These are phyloP conservation scores for Tenthredo amoena DNA, from an alignment of 2,888 invertebrate genomes.

Conservation along the genomic window DNA sequence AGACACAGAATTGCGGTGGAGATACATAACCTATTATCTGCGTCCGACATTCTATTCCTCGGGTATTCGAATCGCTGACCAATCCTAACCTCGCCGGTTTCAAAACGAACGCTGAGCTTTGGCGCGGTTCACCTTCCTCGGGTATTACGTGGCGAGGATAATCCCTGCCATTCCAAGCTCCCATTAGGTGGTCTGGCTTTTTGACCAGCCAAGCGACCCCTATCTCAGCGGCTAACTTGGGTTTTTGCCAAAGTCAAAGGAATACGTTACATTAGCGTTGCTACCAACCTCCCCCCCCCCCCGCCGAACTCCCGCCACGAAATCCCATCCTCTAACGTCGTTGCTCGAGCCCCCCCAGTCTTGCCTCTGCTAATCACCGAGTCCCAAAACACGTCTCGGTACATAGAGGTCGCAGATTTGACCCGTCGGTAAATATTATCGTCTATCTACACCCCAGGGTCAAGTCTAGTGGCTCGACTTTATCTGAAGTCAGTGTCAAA, in stretches of 20 bases:
- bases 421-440: slow-evolving; percentile 16
- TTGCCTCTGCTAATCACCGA: not conserved
- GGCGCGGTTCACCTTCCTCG: slow-evolving; percentile 26
- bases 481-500: not conserved
- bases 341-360: not conserved
- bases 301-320: not conserved
- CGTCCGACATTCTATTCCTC: not conserved
- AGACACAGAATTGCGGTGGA: too few relatives aligned
- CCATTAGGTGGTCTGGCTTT: slow-evolving; percentile 51
- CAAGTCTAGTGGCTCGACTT: not conserved
- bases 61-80: not conserved
- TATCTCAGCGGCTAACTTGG: slow-evolving; percentile 43
- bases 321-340: not conserved
- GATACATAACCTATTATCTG: not conserved
- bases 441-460: not conserved
- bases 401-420: slow-evolving; percentile 1
- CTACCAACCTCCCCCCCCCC: not conserved
- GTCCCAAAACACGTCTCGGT: slow-evolving; percentile 14
- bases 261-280: slow-evolving; percentile 48
- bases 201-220: slow-evolving; percentile 47
- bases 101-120: slow-evolving; percentile 18
- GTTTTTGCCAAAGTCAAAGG: slow-evolving; percentile 51
- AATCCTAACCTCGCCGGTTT: not conserved
- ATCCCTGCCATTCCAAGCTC: slow-evolving; percentile 34
- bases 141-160: slow-evolving; percentile 28